Evolutionary conservation across 92 coral and sea anemone species (phyloP).

Genomic region (Zoanthus solanderi): DNA sequence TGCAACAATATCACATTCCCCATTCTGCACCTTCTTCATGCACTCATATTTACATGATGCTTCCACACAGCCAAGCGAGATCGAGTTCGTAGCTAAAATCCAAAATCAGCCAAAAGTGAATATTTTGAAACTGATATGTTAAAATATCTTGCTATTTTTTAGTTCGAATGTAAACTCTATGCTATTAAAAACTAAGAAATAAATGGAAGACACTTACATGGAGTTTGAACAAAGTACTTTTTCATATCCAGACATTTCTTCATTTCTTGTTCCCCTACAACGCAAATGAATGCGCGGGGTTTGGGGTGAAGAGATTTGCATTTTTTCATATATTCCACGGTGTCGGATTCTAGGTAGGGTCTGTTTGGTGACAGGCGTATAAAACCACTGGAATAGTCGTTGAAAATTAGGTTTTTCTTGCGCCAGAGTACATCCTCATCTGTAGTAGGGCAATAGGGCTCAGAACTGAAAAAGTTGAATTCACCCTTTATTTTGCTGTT

Average conservation of each 20-base stretch:
- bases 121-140: neutral
- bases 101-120: neutral
- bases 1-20: conserved; percentile 51
- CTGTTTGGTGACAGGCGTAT: neutral
- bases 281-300: conserved; percentile 74
- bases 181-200: no score
- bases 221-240: conserved; percentile 16
- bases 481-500: conserved; percentile 1
- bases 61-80: conserved; percentile 66
- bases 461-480: conserved; percentile 62
- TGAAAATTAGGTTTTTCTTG: conserved; percentile 60
- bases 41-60: conserved; percentile 51
- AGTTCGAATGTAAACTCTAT: no score
- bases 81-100: conserved; percentile 26
- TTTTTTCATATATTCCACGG: conserved; percentile 12
- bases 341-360: conserved; percentile 25
- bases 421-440: neutral
- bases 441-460: conserved; percentile 52
- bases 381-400: conserved; percentile 40
- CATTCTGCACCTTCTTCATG: conserved; percentile 28
- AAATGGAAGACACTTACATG: conserved; percentile 18
- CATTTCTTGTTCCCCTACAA: conserved; percentile 63
- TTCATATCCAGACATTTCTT: conserved; percentile 52
- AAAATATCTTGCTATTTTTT: neutral
- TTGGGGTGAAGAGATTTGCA: conserved; percentile 64